These are phyloP conservation scores for Cygnus atratus DNA, from an alignment of 2,113 vertebrate genomes.

Conservation along the genomic window DNA sequence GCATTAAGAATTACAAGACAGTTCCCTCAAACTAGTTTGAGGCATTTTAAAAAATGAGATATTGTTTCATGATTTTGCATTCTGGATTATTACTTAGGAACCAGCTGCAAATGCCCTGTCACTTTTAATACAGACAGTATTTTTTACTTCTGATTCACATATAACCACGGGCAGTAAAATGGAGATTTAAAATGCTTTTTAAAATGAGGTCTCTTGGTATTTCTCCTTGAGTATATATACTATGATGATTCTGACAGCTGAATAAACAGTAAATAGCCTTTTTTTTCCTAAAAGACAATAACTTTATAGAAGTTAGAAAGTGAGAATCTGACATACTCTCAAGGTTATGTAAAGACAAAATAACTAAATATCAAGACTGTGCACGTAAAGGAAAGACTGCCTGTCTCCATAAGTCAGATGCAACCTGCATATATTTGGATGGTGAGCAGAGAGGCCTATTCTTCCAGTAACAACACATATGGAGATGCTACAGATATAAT, in stretches of 20 bases:
- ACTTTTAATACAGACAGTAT: neutral
- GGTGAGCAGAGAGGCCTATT: neutral
- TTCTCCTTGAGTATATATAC: neutral
- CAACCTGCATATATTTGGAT: neutral
- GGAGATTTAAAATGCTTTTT: neutral
- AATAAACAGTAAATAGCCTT: conserved; percentile 14
- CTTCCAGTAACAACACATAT: neutral
- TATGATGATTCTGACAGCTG: neutral
- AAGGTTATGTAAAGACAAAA: conserved; percentile 35
- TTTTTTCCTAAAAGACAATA: neutral
- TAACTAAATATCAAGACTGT: neutral
- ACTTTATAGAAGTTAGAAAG: neutral
- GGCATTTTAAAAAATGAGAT: neutral
- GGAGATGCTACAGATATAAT: neutral
- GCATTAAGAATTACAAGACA: neutral
- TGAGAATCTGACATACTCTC: neutral
- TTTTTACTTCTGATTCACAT: conserved; percentile 12
- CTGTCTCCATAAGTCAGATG: neutral
- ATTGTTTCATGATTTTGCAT: neutral
- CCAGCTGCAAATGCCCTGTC: neutral
- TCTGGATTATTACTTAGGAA: neutral
- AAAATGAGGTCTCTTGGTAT: neutral
- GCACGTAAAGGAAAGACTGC: neutral
- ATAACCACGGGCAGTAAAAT: neutral
- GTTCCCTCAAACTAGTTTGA: neutral